Evolutionary conservation across 2,888 invertebrate genomes (phyloP), one percentile per base, ranked within the genome.

Genomic region (Microdon myrmicae): DNA sequence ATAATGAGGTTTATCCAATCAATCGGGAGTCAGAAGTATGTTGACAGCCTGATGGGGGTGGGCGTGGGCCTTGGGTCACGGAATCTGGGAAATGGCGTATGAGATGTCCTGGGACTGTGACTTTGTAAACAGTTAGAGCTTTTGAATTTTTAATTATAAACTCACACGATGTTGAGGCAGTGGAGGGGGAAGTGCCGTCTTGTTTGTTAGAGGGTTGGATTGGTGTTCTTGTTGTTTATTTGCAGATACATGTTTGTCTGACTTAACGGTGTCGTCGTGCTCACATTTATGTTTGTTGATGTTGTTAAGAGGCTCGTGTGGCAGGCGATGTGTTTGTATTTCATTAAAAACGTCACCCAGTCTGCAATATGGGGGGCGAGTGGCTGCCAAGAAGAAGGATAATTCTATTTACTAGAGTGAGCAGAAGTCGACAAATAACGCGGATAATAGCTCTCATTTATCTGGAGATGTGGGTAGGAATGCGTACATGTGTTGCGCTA

Each of bases 141-240:
- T 59, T 66, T 66, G 53, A 66, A 66, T 66, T 66, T 66, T 66
- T 66, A 66, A 66, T 66, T 66, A 66, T 59, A 66, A 66, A 59
- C 58, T 48, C 59, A 66, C 59, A 58, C 53, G 44, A 4, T 19
- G 22, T 14, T 4, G 8, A 13, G 3, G 29, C 7, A 23, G 17
- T n/a, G 7, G 26, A 14, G 37, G 32, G 6, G 2, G 38, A 25
- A 20, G 9, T n/a, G n/a, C n/a, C n/a, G n/a, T n/a, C n/a, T n/a
- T 22, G 5, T 22, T 22, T 8, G 22, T 6, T 16, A 32, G 16
- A 17, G 14, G 45, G n/a, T n/a, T 29, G 41, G 35, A 31, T 51
- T 41, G 34, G 32, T 48, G 47, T 66, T 53, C 54, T 64, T 58
- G 51, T 34, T 39, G 48, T 66, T 59, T 59, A 59, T 56, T 66